phyloP scores from a whole-genome alignment of 64 coral and sea anemone genomes.

The Trachythela sp. region DNA sequence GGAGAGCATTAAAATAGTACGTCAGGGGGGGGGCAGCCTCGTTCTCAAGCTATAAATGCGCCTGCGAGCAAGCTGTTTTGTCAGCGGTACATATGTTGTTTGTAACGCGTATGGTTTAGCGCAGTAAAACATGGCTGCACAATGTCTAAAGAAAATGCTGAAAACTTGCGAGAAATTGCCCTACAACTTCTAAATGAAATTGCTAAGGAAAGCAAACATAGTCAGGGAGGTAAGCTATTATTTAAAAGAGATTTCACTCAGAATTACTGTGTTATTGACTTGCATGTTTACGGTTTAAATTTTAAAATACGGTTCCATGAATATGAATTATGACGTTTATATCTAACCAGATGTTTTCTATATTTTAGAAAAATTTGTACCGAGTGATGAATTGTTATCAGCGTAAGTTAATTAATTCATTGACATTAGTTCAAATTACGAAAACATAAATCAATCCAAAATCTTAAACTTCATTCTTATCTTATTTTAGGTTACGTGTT shows the following conservation, averaged over 20 bases:
- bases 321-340: too few relatives aligned
- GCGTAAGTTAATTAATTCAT: not conserved
- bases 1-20: too few relatives aligned
- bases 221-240: not conserved
- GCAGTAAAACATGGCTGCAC: not conserved
- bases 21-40: too few relatives aligned
- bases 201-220: not conserved
- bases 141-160: not conserved
- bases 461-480: not conserved
- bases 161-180: not conserved
- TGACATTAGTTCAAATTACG: not conserved
- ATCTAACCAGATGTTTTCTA: not conserved
- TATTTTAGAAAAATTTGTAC: not conserved
- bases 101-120: not conserved
- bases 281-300: too few relatives aligned
- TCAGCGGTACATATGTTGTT: not conserved
- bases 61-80: too few relatives aligned
- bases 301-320: too few relatives aligned
- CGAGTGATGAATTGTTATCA: not conserved
- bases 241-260: not conserved
- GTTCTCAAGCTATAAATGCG: too few relatives aligned
- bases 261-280: too few relatives aligned
- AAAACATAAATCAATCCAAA: not conserved
- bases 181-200: not conserved
- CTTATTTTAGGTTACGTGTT: conserved; percentile 57